Evolutionary conservation across 64 coral and sea anemone species (phyloP).

Genomic region (Porites lutea): DNA sequence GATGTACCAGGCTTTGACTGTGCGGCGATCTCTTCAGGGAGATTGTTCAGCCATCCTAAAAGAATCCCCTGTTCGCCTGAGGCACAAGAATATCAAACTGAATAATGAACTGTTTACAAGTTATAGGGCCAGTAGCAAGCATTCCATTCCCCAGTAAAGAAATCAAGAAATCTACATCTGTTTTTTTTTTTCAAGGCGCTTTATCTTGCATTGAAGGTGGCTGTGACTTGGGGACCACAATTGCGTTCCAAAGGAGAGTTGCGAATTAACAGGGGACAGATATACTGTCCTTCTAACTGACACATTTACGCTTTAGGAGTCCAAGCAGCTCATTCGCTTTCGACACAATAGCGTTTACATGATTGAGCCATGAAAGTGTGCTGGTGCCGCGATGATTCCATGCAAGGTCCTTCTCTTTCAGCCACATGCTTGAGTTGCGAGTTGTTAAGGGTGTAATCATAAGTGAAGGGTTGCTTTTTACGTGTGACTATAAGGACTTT

Average conservation of each 20-base stretch:
- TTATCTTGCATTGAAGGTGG: no score
- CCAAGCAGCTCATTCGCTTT: slow-evolving; percentile 43
- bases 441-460: neutral
- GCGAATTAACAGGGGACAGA: neutral
- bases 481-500: slow-evolving; percentile 41
- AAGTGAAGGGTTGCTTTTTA: neutral
- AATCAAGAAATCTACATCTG: no score
- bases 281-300: neutral
- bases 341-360: neutral
- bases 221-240: no score
- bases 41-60: no score
- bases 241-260: slow-evolving; percentile 33
- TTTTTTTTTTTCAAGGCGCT: no score
- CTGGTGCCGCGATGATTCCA: slow-evolving; percentile 16
- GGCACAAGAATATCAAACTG: no score
- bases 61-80: no score
- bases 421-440: neutral
- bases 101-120: no score
- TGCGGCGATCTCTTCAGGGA: no score
- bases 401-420: slow-evolving; percentile 18
- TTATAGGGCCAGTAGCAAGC: no score
- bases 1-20: no score
- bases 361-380: slow-evolving; percentile 26
- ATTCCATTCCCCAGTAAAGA: no score
- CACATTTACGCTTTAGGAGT: slow-evolving; percentile 33